phyloP scores from a whole-genome alignment of 2,797 vertebrate genomes.

The Sylvilagus floridanus region DNA sequence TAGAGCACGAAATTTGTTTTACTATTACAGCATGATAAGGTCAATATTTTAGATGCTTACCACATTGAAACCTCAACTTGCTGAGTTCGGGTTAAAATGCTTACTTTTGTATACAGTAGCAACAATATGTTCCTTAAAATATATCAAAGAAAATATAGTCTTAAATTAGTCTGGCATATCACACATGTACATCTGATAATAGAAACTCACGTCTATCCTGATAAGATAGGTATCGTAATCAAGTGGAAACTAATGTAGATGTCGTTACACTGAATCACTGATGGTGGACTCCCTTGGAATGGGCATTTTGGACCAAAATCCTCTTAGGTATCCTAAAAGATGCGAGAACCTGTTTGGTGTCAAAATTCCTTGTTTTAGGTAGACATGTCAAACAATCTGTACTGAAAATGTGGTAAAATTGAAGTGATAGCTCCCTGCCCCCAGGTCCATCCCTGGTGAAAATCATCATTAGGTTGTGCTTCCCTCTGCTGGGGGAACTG shows the following conservation, averaged over 20 bases:
- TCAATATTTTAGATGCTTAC: background rate
- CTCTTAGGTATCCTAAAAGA: background rate
- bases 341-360: background rate
- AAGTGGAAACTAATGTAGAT: background rate
- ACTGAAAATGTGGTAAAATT: conserved; percentile 51
- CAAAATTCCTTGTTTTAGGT: conserved; percentile 45
- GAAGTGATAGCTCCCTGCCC: background rate
- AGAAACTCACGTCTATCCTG: background rate
- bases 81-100: background rate
- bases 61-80: background rate
- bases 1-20: background rate
- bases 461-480: conserved; percentile 81
- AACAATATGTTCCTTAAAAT: background rate
- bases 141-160: background rate
- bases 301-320: background rate
- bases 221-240: background rate
- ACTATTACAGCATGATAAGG: background rate
- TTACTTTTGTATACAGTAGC: background rate
- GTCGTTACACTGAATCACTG: background rate
- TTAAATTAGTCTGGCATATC: background rate
- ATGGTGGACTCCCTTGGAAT: background rate
- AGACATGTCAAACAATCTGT: conserved; percentile 54
- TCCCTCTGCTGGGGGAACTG: conserved; percentile 86
- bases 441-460: background rate
- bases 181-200: background rate